Evolutionary conservation across 2,888 invertebrate genomes (phyloP).

Genomic region (Acronicta alni): DNA sequence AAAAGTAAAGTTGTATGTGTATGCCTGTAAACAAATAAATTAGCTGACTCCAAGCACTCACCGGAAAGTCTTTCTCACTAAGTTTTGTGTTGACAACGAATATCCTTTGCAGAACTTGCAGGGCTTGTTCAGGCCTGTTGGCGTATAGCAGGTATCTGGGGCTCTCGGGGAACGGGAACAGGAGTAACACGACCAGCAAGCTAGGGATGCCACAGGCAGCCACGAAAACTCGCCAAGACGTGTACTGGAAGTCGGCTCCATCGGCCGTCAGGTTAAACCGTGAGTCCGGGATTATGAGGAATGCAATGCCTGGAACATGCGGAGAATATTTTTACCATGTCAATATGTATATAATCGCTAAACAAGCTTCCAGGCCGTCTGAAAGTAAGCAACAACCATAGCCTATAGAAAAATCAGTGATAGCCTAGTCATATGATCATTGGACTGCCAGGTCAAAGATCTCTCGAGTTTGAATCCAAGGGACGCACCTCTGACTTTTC

Average conservation of each 20-base stretch:
- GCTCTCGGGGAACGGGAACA: slow-evolving; percentile 89
- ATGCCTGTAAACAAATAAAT: too few relatives aligned
- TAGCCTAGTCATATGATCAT: too few relatives aligned
- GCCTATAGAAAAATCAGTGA: too few relatives aligned
- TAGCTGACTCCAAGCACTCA: slow-evolving; percentile 63
- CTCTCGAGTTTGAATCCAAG: too few relatives aligned
- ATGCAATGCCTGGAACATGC: slow-evolving; percentile 78
- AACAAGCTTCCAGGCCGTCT: too few relatives aligned
- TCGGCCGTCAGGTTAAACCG: slow-evolving; percentile 73
- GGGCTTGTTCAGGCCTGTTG: slow-evolving; percentile 84
- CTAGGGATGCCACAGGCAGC: slow-evolving; percentile 90
- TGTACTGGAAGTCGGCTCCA: slow-evolving; percentile 81
- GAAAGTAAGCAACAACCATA: too few relatives aligned
- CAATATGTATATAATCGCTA: too few relatives aligned
- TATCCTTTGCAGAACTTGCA: slow-evolving; percentile 87
- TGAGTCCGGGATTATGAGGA: slow-evolving; percentile 80
- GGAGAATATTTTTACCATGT: neutral
- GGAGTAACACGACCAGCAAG: slow-evolving; percentile 83
- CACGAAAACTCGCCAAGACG: slow-evolving; percentile 91
- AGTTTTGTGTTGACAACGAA: slow-evolving; percentile 87
- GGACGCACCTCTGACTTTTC: too few relatives aligned
- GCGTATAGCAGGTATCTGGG: slow-evolving; percentile 88
- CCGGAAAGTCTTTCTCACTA: slow-evolving; percentile 86
- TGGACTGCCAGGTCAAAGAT: too few relatives aligned
- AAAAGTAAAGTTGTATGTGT: too few relatives aligned